Evolutionary conservation across 2,113 vertebrate species (phyloP).

Genomic region (Bungarus multicinctus): DNA sequence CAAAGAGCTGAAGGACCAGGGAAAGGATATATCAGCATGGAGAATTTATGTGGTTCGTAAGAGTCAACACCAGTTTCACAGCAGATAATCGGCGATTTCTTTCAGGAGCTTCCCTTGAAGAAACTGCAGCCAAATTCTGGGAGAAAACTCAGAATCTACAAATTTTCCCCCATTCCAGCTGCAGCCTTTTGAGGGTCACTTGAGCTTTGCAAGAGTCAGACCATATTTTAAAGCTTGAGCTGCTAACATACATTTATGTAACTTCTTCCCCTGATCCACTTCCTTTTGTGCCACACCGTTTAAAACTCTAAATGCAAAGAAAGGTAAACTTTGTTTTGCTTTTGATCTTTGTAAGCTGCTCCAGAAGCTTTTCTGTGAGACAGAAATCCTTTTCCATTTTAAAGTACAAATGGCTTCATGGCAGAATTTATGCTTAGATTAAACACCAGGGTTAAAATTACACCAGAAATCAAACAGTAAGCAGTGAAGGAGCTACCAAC

Average conservation of each 20-base stretch:
- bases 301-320: not conserved
- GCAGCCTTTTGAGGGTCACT: not conserved
- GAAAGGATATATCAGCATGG: too few species aligned
- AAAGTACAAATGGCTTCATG: not conserved
- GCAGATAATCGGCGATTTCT: too few species aligned
- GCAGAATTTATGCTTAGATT: not conserved
- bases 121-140: too few species aligned
- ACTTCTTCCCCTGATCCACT: not conserved
- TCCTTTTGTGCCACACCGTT: not conserved
- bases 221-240: not conserved
- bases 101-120: too few species aligned
- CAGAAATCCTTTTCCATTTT: not conserved
- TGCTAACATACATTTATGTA: not conserved
- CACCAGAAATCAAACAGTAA: too few species aligned
- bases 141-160: too few species aligned
- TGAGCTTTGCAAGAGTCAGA: not conserved
- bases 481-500: too few species aligned
- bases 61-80: too few species aligned
- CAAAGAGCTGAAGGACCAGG: too few species aligned
- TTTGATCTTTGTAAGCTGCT: not conserved
- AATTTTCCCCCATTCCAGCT: too few species aligned
- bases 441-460: too few species aligned
- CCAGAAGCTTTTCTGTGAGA: not conserved
- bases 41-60: too few species aligned
- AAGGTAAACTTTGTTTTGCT: not conserved